Evolutionary conservation across 2,113 vertebrate species (phyloP).

Genomic region (Sinocyclocheilus maitianheensis): DNA sequence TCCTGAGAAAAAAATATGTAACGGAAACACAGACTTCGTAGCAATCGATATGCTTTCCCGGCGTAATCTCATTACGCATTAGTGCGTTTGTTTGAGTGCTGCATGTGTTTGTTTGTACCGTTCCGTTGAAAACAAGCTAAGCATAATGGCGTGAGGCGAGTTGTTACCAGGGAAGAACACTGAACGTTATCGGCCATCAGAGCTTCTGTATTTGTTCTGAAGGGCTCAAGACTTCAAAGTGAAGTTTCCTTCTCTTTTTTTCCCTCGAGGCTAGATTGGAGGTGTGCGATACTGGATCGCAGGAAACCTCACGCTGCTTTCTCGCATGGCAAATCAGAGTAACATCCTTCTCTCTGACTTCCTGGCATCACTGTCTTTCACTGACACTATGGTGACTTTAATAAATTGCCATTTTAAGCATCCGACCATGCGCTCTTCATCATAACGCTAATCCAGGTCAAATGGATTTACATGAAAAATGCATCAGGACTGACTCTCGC

Average conservation of each 20-base stretch:
- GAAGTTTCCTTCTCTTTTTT: background rate
- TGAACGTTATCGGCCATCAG: background rate
- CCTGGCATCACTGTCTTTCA: background rate
- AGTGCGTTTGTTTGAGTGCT: slow-evolving; percentile 20
- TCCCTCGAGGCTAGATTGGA: background rate
- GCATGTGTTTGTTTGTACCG: background rate
- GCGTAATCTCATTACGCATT: background rate
- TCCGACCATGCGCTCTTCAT: slow-evolving; percentile 12
- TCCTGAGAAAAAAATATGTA: background rate
- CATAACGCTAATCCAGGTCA: slow-evolving; percentile 31
- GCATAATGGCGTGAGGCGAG: background rate
- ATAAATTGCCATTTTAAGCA: slow-evolving; percentile 21
- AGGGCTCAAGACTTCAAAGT: background rate
- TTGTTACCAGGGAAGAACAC: background rate
- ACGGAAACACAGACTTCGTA: background rate
- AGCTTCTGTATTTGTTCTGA: slow-evolving; percentile 2
- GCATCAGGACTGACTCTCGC: slow-evolving; percentile 1
- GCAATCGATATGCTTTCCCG: background rate
- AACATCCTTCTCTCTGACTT: background rate
- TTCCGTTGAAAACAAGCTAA: background rate
- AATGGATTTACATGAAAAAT: slow-evolving; percentile 40
- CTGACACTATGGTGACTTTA: background rate
- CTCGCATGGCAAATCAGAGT: background rate
- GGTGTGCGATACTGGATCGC: background rate
- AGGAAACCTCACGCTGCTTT: background rate